A percentile compares a stretch with the other conserved stretches of the same genome.
Evolutionary conservation across 2,797 vertebrate species (phyloP).

Genomic region (Cuculus canorus): DNA sequence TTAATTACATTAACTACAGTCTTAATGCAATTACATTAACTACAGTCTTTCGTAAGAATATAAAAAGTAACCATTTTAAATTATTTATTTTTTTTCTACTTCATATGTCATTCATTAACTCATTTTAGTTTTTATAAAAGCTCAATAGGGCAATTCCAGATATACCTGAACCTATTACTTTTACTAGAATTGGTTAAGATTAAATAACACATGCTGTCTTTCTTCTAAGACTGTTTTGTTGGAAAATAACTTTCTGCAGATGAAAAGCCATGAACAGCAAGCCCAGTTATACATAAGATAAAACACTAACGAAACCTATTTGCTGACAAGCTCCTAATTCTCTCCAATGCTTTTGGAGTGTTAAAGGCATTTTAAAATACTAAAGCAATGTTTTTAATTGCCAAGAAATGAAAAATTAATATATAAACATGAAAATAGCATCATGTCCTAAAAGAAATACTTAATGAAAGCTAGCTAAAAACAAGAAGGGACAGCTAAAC

Average conservation of each 20-base stretch:
- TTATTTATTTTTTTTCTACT: neutral
- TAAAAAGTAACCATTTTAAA: neutral
- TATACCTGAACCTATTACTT: neutral
- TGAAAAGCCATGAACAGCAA: neutral
- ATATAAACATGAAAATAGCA: neutral
- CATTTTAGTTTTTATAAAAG: neutral
- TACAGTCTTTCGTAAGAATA: neutral
- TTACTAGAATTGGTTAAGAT: neutral
- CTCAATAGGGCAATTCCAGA: neutral
- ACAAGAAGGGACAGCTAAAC: constrained; percentile 8
- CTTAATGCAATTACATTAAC: neutral
- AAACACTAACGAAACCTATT: neutral
- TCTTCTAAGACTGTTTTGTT: neutral
- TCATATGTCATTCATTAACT: neutral
- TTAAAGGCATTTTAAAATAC: neutral
- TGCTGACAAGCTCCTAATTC: neutral
- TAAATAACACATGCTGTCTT: neutral
- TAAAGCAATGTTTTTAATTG: neutral
- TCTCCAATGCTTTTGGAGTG: neutral
- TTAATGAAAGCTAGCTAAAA: neutral
- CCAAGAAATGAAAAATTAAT: neutral
- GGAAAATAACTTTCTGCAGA: neutral
- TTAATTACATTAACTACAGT: neutral
- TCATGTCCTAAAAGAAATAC: neutral
- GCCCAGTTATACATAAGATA: neutral